Conservation (phyloP, 2,113 vertebrate species). For the Oryzias javanicus region DNA sequence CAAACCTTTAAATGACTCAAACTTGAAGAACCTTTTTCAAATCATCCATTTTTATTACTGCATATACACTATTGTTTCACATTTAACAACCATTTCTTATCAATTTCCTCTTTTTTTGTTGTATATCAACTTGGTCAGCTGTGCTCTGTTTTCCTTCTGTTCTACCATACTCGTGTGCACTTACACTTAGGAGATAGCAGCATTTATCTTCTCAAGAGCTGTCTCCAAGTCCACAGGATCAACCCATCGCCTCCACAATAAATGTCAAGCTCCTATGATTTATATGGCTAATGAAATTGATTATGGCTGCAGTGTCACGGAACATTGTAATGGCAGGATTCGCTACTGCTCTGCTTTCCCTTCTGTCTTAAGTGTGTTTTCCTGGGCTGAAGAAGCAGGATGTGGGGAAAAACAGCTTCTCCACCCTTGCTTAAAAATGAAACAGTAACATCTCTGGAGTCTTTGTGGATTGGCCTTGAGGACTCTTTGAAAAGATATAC, state of each 20-base stretch:
- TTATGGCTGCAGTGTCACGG: slow-evolving; percentile 76
- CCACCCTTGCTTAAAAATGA: slow-evolving; percentile 26
- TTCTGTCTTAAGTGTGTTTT: slow-evolving; percentile 36
- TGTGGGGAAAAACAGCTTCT: slow-evolving; percentile 8
- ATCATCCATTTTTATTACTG: no score
- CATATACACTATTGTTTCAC: no score
- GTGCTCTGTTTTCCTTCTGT: slow-evolving; percentile 18
- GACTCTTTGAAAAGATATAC: slow-evolving; percentile 50
- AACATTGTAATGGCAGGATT: slow-evolving; percentile 73
- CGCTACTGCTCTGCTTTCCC: slow-evolving; percentile 70
- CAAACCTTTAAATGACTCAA: no score
- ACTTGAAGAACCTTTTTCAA: no score
- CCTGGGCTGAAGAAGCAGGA: slow-evolving; percentile 5
- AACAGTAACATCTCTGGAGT: slow-evolving; percentile 45
- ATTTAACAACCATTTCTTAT: neutral
- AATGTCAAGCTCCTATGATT: slow-evolving; percentile 92
- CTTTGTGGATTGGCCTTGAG: slow-evolving; percentile 63
- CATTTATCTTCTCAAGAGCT: slow-evolving; percentile 84
- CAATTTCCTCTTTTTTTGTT: slow-evolving; percentile 17
- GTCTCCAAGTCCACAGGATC: slow-evolving; percentile 88
- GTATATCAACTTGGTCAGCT: slow-evolving; percentile 19
- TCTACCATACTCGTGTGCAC: slow-evolving; percentile 72
- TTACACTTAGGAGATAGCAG: slow-evolving; percentile 79
- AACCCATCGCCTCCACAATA: slow-evolving; percentile 90
- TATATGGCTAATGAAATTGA: slow-evolving; percentile 94